phyloP scores from a whole-genome alignment of 2,113 vertebrate genomes.

The Cichladusa arquata region DNA sequence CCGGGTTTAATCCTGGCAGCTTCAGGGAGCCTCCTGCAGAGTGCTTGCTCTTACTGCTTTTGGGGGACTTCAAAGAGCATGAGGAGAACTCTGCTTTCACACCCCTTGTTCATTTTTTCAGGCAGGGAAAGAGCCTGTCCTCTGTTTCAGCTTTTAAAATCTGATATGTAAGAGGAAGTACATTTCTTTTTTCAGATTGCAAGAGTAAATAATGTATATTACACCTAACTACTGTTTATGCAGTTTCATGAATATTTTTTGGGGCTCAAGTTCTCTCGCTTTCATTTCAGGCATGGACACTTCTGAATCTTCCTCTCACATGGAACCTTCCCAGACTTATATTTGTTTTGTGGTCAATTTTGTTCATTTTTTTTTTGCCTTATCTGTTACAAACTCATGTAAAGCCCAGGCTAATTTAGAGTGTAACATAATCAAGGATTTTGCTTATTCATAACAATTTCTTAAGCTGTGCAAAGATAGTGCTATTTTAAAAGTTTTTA shows the following conservation, averaged over 20 bases:
- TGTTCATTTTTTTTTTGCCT: not conserved
- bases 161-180: not conserved
- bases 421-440: not conserved
- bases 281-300: not conserved
- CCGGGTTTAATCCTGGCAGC: not conserved
- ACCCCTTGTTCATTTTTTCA: not conserved
- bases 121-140: not conserved
- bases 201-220: not conserved
- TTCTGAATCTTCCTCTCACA: not conserved
- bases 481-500: not conserved
- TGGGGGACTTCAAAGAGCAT: not conserved
- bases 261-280: not conserved
- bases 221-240: not conserved
- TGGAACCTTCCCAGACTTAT: not conserved
- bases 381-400: not conserved
- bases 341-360: not conserved
- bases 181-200: not conserved
- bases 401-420: not conserved
- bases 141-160: not conserved
- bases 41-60: not conserved
- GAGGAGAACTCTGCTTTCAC: not conserved
- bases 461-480: not conserved
- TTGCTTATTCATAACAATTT: not conserved
- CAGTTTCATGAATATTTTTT: not conserved
- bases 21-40: not conserved